These are phyloP conservation scores for Hylyphantes graminicola DNA, from an alignment of 1,140 invertebrate genomes.

Conservation along the genomic window DNA sequence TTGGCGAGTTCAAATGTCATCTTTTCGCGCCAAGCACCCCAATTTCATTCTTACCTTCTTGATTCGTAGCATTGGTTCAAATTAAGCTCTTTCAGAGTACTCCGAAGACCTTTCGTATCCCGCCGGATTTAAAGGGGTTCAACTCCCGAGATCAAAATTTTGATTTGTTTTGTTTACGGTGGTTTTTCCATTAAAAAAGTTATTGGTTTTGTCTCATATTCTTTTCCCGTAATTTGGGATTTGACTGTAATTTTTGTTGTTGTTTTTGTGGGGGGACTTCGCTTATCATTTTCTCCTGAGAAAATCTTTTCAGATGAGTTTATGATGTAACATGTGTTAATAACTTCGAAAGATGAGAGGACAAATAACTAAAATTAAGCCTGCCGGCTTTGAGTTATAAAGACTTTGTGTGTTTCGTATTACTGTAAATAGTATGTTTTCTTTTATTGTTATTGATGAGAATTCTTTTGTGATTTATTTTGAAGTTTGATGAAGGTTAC, in stretches of 20 bases:
- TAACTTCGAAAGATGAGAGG: conserved; percentile 11
- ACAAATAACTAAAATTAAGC: neutral
- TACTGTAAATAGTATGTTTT: too few relatives aligned
- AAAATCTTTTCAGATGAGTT: conserved; percentile 5
- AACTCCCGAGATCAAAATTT: conserved; percentile 48
- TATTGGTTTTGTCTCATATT: conserved; percentile 43
- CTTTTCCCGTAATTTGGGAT: conserved; percentile 46
- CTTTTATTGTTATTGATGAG: too few relatives aligned
- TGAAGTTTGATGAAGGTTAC: too few relatives aligned
- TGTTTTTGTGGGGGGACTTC: neutral
- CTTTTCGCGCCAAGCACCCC: neutral
- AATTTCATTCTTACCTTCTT: neutral
- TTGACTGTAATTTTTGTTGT: conserved; percentile 26
- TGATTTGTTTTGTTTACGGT: conserved; percentile 47
- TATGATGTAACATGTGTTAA: conserved; percentile 35
- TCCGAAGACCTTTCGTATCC: conserved; percentile 29
- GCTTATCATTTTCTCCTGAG: neutral
- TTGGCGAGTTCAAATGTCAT: neutral
- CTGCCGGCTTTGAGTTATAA: neutral
- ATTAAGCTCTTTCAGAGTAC: conserved; percentile 49
- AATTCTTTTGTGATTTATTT: too few relatives aligned
- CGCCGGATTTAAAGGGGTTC: conserved; percentile 21
- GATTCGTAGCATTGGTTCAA: conserved; percentile 29
- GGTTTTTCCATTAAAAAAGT: conserved; percentile 48
- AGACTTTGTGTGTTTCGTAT: too few relatives aligned